Conservation (phyloP, 1,140 invertebrate genomes). For the Cydia strobilella region DNA sequence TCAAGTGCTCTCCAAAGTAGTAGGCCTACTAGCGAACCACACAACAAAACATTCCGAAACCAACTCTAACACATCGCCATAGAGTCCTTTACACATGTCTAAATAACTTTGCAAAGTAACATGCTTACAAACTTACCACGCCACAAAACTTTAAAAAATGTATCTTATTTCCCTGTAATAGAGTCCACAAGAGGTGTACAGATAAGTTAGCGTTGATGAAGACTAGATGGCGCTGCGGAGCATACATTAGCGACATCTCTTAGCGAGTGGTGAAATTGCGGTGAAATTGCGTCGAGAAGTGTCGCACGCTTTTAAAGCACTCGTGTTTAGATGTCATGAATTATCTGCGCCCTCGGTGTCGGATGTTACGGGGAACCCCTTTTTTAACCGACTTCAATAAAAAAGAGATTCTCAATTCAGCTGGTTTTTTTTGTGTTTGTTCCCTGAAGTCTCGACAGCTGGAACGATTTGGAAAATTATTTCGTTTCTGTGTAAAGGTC, state of each 20-base stretch:
- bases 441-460: too few relatives aligned
- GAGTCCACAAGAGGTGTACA: conserved; percentile 30
- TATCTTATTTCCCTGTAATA: conserved; percentile 26
- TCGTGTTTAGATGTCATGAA: conserved; percentile 32
- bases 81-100: background rate
- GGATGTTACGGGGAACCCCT: conserved; percentile 6
- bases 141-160: background rate
- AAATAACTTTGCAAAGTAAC: conserved; percentile 54
- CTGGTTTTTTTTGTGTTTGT: too few relatives aligned
- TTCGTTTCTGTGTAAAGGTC: too few relatives aligned
- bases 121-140: conserved; percentile 35
- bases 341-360: conserved; percentile 25
- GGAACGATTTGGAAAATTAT: too few relatives aligned
- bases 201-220: conserved; percentile 48
- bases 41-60: conserved; percentile 37
- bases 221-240: conserved; percentile 67
- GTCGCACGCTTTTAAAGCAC: conserved; percentile 39
- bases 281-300: conserved; percentile 61
- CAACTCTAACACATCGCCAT: conserved; percentile 33
- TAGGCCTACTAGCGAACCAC: conserved; percentile 42
- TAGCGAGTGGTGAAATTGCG: conserved; percentile 71
- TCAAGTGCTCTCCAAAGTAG: conserved; percentile 66
- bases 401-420: too few relatives aligned
- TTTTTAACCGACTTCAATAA: background rate
- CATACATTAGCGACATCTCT: conserved; percentile 76